A percentile compares a stretch with the other conserved stretches of the same genome.
Conservation (phyloP, 2,888 invertebrate genomes). For the Brachylomia viminalis region DNA sequence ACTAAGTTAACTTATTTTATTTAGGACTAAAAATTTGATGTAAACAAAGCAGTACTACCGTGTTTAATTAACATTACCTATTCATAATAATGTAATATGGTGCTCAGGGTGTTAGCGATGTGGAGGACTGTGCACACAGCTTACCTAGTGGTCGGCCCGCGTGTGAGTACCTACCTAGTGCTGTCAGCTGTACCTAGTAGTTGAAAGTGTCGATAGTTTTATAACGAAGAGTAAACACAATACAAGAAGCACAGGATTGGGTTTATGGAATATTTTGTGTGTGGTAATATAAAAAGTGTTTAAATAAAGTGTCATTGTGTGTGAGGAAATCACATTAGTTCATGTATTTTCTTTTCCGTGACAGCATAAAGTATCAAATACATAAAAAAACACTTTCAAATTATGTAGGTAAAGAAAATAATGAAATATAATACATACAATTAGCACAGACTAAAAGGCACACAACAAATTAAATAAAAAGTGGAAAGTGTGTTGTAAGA, state of each 20-base stretch:
- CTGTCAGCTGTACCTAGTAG: not conserved
- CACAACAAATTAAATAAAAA: no score
- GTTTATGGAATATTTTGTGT: not conserved
- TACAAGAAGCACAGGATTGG: not conserved
- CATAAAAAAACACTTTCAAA: not conserved
- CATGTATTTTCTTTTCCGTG: not conserved
- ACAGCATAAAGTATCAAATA: not conserved
- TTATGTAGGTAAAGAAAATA: no score
- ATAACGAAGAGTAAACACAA: not conserved
- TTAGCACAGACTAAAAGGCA: no score
- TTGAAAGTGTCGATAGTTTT: conserved; percentile 37
- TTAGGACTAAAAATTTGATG: no score
- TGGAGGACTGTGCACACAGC: conserved; percentile 54
- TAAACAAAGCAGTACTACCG: no score
- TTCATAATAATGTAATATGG: no score
- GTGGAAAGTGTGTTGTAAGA: no score
- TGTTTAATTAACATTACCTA: conserved; percentile 3
- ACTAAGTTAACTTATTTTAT: no score
- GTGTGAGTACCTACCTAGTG: conserved; percentile 23
- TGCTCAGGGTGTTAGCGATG: conserved; percentile 16
- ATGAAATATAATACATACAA: no score
- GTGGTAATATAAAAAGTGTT: not conserved
- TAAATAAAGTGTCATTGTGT: not conserved
- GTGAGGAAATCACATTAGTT: not conserved
- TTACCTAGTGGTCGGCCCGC: conserved; percentile 35